A percentile compares a stretch with the other conserved stretches of the same genome.
Conservation (phyloP, 2,797 vertebrate species). For the Thamnophis elegans region DNA sequence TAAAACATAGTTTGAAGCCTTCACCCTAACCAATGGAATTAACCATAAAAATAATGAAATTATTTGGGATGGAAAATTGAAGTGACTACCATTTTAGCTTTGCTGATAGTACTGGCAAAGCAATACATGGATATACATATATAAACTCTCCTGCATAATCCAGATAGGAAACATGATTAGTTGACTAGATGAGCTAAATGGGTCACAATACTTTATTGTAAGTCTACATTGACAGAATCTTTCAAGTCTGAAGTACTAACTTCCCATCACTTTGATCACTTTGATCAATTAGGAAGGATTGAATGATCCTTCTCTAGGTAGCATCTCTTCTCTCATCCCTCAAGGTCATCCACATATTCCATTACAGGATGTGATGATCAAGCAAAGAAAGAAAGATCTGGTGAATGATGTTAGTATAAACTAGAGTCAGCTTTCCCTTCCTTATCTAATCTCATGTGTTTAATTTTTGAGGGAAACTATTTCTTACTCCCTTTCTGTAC, state of each 20-base stretch:
- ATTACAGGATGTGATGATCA: background rate
- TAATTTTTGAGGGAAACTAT: background rate
- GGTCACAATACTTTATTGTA: background rate
- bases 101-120: background rate
- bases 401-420: background rate
- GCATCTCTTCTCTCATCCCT: background rate
- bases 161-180: background rate
- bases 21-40: background rate
- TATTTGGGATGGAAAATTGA: background rate
- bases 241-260: background rate
- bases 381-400: background rate
- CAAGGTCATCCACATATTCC: background rate
- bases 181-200: background rate
- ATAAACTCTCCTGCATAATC: background rate
- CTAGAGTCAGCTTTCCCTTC: background rate
- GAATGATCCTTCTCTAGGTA: background rate
- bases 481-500: background rate
- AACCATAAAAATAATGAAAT: background rate
- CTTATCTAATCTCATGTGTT: background rate
- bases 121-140: background rate
- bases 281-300: background rate
- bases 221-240: background rate
- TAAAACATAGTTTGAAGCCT: background rate
- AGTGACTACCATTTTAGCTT: background rate
- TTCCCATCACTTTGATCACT: background rate